Conservation (phyloP, 2,113 vertebrate species). For the Syrmaticus mikado region DNA sequence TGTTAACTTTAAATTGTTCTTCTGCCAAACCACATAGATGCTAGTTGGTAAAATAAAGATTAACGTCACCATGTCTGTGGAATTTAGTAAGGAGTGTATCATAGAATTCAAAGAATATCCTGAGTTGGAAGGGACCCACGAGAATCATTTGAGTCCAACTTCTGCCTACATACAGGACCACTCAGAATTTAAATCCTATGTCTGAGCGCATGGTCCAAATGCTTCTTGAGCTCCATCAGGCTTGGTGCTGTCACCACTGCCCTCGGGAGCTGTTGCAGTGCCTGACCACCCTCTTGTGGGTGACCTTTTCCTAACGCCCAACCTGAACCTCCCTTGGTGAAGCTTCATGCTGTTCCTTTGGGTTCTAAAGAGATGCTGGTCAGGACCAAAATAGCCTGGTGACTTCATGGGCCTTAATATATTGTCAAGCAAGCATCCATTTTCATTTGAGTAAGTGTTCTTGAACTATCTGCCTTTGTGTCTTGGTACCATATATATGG, state of each 20-base stretch:
- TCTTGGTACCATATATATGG: neutral
- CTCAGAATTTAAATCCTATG: neutral
- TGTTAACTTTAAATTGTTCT: slow-evolving; percentile 1
- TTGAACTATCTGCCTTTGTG: neutral
- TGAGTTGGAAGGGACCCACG: neutral
- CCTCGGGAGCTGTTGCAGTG: neutral
- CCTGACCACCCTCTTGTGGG: no score
- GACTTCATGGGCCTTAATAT: neutral
- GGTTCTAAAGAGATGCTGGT: neutral
- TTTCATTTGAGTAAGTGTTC: neutral
- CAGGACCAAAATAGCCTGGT: neutral
- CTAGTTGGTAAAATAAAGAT: slow-evolving; percentile 31
- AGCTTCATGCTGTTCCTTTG: neutral
- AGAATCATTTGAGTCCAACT: neutral
- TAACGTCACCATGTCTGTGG: neutral
- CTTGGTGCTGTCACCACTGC: neutral
- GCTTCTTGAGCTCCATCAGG: neutral
- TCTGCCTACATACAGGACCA: neutral
- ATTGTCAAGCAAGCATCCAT: neutral
- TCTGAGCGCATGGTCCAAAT: neutral
- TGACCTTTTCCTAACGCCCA: neutral
- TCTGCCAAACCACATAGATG: neutral
- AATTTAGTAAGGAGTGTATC: neutral
- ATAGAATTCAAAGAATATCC: neutral
- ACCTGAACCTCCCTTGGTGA: neutral